Evolutionary conservation across 1,140 invertebrate species (phyloP).

Genomic region (Apis cerana): DNA sequence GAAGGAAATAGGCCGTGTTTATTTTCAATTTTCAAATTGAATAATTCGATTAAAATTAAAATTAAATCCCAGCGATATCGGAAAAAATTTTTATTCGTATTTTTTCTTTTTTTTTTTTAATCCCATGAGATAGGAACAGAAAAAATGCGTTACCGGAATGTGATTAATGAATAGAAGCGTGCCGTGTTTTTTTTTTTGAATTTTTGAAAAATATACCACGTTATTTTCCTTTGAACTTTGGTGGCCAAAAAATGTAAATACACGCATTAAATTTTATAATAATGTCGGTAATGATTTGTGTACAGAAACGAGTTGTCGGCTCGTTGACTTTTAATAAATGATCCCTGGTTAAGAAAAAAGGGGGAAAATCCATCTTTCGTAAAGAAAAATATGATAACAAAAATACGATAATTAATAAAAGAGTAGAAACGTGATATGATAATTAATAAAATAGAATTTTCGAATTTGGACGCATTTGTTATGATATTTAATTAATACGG

Average conservation of each 20-base stretch:
- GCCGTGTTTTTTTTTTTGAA: too few species aligned
- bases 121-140: background rate
- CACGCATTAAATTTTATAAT: too few species aligned
- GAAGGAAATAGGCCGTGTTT: background rate
- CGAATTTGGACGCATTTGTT: too few species aligned
- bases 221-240: background rate
- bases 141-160: too few species aligned
- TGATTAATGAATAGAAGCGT: background rate
- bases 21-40: background rate
- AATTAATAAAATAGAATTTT: too few species aligned
- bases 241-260: background rate
- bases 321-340: too few species aligned
- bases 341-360: too few species aligned
- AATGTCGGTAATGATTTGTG: too few species aligned
- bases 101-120: background rate
- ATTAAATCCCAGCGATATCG: background rate
- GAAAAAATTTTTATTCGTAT: background rate
- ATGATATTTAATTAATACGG: too few species aligned
- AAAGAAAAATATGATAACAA: too few species aligned
- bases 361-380: too few species aligned
- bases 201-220: background rate
- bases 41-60: background rate
- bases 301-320: too few species aligned
- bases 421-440: background rate
- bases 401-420: background rate